Evolutionary conservation across 2,113 vertebrate genomes (phyloP), one percentile per base, ranked within the genome.

Genomic region (Eulacestoma nigropectus): DNA sequence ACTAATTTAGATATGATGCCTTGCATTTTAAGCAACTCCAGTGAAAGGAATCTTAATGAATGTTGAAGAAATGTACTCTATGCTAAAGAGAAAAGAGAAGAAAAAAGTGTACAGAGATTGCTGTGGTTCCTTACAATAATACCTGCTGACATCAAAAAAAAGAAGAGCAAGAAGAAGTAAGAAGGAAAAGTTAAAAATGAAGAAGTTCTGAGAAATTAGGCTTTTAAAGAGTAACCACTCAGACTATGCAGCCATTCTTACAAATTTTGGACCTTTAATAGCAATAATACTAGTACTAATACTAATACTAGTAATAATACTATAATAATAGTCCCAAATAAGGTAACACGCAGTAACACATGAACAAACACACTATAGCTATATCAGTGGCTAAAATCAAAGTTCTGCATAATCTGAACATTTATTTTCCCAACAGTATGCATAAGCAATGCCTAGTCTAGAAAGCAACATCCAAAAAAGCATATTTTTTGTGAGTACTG

Each of bases 21-120:
- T 77, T 77, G 26, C 0, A 2, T 65, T 88, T 83, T 62, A 73
- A 53, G 49, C 33, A 88, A 22, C 13, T 49, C 6, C 37, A 73
- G 21, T 80, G 67, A 80, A 80, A 90, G 20, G 22, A 90, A 79
- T 39, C 35, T 59, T 75, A 95, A 47, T 29, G 62, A 91, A 50
- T 35, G 6, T 15, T 47, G 39, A 70, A 75, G 39, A 85, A 87
- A 78, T 73, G 5, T 52, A 26, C n/a, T 32, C 32, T 21, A 16
- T 65, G 5, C 6, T 92, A 57, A 74, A 53, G 7, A 10, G 64
- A 74, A 74, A 81, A 81, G 12, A 42, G 13, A 80, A 47, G 11
- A 75, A 46, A 93, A 83, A 60, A 30, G 4, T n/a, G 4, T 25
- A 14, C 12, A 44, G 23, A 87, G 7, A 20, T 56, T 64, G 5